Conservation (phyloP, 1,140 invertebrate genomes). For the Octopus sinensis region DNA sequence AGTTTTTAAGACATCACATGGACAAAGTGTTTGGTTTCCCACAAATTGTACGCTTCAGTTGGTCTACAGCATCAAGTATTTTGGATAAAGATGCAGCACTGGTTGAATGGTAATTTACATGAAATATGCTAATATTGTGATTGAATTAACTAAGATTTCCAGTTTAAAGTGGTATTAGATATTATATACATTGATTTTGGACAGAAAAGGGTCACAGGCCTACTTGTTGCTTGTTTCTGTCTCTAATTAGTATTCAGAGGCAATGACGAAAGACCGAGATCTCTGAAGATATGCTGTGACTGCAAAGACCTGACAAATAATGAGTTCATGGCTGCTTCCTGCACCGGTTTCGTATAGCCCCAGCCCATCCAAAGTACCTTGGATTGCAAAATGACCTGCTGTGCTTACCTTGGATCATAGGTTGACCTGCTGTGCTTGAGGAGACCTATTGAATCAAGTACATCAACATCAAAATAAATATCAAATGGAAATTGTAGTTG, state of each 20-base stretch:
- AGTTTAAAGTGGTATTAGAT: background rate
- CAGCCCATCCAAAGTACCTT: too few species aligned
- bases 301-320: too few species aligned
- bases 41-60: slow-evolving; percentile 92
- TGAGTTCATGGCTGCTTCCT: too few species aligned
- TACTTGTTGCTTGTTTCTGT: background rate
- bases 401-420: too few species aligned
- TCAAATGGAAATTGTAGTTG: too few species aligned
- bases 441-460: too few species aligned
- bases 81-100: slow-evolving; percentile 70
- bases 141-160: background rate
- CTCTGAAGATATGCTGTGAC: too few species aligned
- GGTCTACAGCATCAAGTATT: slow-evolving; percentile 87
- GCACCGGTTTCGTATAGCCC: too few species aligned
- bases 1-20: slow-evolving; percentile 78
- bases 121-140: background rate
- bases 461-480: too few species aligned
- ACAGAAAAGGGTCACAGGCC: background rate
- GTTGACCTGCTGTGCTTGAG: too few species aligned
- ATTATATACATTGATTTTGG: background rate
- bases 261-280: background rate
- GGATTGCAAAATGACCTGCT: too few species aligned
- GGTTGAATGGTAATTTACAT: slow-evolving; percentile 52
- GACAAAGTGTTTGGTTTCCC: slow-evolving; percentile 95
- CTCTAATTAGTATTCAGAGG: background rate